Conservation (phyloP, 1,140 invertebrate species). For the Tetranychus cinnabarinus region DNA sequence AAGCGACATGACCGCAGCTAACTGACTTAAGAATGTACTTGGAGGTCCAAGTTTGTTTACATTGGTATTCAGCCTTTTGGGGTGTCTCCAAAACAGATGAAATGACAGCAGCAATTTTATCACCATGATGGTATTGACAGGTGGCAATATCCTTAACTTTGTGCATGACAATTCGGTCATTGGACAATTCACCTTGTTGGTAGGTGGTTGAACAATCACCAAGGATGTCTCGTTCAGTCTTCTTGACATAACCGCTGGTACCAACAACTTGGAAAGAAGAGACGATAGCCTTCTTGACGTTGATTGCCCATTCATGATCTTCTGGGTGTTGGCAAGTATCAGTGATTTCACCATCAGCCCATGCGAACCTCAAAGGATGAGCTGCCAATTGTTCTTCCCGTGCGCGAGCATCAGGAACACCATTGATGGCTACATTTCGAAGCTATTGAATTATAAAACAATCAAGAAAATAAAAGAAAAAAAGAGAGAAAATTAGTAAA, state of each 20-base stretch:
- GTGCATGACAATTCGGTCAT: neutral
- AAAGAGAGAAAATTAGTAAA: neutral
- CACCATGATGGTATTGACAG: neutral
- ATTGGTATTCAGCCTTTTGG: neutral
- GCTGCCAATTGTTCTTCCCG: neutral
- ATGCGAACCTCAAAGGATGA: neutral
- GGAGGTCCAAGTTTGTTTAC: neutral
- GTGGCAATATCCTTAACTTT: constrained; percentile 2
- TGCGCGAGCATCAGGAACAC: neutral
- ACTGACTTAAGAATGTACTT: neutral
- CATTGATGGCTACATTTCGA: neutral
- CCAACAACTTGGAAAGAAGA: constrained; percentile 2
- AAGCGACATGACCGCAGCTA: neutral
- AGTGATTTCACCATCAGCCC: neutral
- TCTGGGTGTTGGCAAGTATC: neutral
- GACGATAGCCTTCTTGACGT: constrained; percentile 9
- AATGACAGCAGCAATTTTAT: neutral
- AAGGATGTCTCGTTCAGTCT: constrained; percentile 4
- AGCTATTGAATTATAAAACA: neutral
- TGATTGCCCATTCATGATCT: constrained; percentile 2
- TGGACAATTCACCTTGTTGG: neutral
- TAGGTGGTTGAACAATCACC: constrained; percentile 8
- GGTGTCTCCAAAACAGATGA: neutral
- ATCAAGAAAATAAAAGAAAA: neutral
- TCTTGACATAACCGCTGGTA: neutral